Base-by-base conservation (phyloP, 53 echinoderm and acorn worm genomes). In the Holothuria leucospilota region DNA sequence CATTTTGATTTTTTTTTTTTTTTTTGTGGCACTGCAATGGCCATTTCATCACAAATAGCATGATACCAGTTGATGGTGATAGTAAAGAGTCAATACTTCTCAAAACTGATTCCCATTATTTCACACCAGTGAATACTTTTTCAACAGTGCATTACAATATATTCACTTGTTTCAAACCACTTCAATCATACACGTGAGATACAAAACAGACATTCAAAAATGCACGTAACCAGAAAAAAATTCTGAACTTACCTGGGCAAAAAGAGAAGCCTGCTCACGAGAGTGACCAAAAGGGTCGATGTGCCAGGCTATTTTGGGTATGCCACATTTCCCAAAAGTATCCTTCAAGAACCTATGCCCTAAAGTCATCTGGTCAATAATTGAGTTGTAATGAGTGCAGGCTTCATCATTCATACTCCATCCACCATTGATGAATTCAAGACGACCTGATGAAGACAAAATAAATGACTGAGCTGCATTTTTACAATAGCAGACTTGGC, bases 381-480 rank as follows among this genome's bases (percentile, higher is more conserved):
- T 95, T 67, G 99, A 88, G 62, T 92, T 99, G 89, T 95, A 95
- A 71, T 95, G 95, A 4, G 95, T 93, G 66, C 94, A 84, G 14
- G 99, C 99, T 74, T 99, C 95, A 38, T 95, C 95, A 52, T 99
- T 99, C 99, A 99, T 99, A 51, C 99, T 91, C 99, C 99, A 99
- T 1, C 99, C 99, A 62, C 99, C 99, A 64, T 95, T 99, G 78
- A 99, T 95, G 87, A 99, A 99, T 84, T 99, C 99, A 24, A 99
- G 91, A 7, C 95, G 93, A 89, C 99, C 99, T 99, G 28, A 26
- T 23, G 6, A 29, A 26, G 67, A 26, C 15, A 29, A 7, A 64
- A 67, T 5, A 67, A 67, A 21, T 30, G 21, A 29, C 6, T 67
- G 2, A 20, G 24, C 1, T 67, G 27, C 24, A 67, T 6, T 16